Conservation (phyloP, 2,113 vertebrate species). For the Porphyrio hochstetteri region DNA sequence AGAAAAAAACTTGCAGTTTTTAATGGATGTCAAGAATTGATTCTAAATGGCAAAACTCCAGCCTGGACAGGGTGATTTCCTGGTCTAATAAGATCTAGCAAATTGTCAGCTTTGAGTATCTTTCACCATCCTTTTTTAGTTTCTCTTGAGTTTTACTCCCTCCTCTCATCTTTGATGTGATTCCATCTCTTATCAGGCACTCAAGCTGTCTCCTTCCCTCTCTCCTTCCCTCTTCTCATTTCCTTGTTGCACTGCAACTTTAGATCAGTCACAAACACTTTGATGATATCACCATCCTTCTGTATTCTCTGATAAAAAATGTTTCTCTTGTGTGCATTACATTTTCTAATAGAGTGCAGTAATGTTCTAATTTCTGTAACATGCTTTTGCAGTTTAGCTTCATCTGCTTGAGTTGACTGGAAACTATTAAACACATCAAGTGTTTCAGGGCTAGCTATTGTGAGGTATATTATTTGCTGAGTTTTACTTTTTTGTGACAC, state of each 20-base stretch:
- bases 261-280: slow-evolving; percentile 2
- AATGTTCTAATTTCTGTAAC: not conserved
- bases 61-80: not conserved
- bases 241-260: slow-evolving; percentile 7
- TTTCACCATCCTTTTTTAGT: not conserved
- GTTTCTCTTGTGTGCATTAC: not conserved
- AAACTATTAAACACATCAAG: not conserved
- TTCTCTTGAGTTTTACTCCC: not conserved
- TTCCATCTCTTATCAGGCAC: slow-evolving; percentile 20
- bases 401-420: not conserved
- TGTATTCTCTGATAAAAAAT: slow-evolving; percentile 3
- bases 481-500: not conserved
- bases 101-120: not conserved
- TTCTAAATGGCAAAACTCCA: not conserved
- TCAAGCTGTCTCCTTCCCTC: not conserved
- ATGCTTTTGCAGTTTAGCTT: not conserved
- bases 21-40: not conserved
- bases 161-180: not conserved
- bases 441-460: not conserved
- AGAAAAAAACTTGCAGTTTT: not conserved
- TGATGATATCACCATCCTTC: not conserved
- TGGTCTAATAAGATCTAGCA: not conserved
- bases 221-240: not conserved
- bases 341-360: not conserved
- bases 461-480: not conserved